Evolutionary conservation across 2,113 vertebrate genomes (phyloP), one percentile per base, ranked within the genome.

Genomic region (Hypomesus transpacificus): DNA sequence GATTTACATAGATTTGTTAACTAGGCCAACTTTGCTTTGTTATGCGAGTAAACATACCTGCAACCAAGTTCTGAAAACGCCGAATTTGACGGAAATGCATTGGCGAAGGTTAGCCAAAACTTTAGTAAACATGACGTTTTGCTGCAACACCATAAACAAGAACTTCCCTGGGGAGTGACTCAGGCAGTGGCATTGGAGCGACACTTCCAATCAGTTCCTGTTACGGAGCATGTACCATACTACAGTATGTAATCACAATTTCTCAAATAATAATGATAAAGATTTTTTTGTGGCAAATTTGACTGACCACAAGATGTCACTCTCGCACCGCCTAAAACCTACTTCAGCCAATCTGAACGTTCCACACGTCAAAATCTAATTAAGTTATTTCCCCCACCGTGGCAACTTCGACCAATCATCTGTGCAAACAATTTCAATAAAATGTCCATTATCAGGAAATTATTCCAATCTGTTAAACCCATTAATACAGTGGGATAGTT

Each of bases 251-350:
- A 16, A 54, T 11, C 53, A 54, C 53, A 14, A 63, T 11, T n/a
- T 28, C 13, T 24, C 14, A 46, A 46, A 46, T 46, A 39, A 1
- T 7, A 11, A 46, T 34, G 31, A 46, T 46, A 46, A 46, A 5
- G 7, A 46, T 8, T 34, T 34, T 46, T 46, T 46, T 9, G 39
- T 46, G 39, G 39, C 7, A 46, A 46, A 46, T 9, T 46, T 1
- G 1, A 9, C 9, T 56, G 18, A 50, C 63, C 63, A 65, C 63
- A 28, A 66, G 34, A 66, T 69, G 86, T 69, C 87, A 22, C 78
- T 56, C 39, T 22, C 6, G 57, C 20, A 18, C n/a, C 3, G 14
- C 2, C 14, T 13, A 64, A 14, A 18, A 39, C 24, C 28, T 9
- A n/a, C 18, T 16, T n/a, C 24, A 46, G 39, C 39, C 39, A 46